phyloP scores from a whole-genome alignment of 1,140 invertebrate species.

The Thalassaphorura encarpata region DNA sequence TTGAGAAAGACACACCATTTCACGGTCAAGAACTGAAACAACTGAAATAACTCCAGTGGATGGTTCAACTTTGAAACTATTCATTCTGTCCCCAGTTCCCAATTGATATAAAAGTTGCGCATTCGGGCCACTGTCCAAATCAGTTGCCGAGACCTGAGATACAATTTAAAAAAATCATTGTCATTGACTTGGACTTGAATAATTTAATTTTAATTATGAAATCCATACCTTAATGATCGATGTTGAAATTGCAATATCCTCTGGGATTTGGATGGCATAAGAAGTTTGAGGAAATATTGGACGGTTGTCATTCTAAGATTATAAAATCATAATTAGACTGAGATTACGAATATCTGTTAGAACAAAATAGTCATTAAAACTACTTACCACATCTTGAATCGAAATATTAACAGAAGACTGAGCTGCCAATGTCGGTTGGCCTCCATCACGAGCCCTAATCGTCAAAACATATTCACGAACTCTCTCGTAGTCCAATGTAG shows the following conservation, averaged over 20 bases:
- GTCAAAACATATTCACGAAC: slow-evolving; percentile 77
- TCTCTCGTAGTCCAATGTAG: slow-evolving; percentile 73
- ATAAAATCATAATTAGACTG: background rate
- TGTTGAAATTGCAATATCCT: slow-evolving; percentile 61
- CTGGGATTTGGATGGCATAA: slow-evolving; percentile 65
- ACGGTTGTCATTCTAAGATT: slow-evolving; percentile 54
- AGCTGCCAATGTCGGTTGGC: slow-evolving; percentile 53
- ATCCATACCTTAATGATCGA: slow-evolving; percentile 53
- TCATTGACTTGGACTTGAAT: background rate
- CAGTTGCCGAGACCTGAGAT: slow-evolving; percentile 55
- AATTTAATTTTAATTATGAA: no score
- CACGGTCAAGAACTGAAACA: slow-evolving; percentile 64
- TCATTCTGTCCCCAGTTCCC: slow-evolving; percentile 61
- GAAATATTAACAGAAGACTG: slow-evolving; percentile 79
- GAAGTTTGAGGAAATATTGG: slow-evolving; percentile 67
- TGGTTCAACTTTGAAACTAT: slow-evolving; percentile 67
- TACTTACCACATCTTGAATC: slow-evolving; percentile 38
- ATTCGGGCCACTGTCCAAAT: slow-evolving; percentile 69
- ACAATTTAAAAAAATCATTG: slow-evolving; percentile 6
- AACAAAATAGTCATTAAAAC: background rate
- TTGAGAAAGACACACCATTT: no score
- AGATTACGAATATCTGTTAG: background rate
- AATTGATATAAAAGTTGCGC: slow-evolving; percentile 67
- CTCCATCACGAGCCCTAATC: slow-evolving; percentile 79
- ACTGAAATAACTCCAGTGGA: slow-evolving; percentile 69